phyloP scores from a whole-genome alignment of 37 sponge, comb jelly and placozoan species.

The Eunapius fragilis region DNA sequence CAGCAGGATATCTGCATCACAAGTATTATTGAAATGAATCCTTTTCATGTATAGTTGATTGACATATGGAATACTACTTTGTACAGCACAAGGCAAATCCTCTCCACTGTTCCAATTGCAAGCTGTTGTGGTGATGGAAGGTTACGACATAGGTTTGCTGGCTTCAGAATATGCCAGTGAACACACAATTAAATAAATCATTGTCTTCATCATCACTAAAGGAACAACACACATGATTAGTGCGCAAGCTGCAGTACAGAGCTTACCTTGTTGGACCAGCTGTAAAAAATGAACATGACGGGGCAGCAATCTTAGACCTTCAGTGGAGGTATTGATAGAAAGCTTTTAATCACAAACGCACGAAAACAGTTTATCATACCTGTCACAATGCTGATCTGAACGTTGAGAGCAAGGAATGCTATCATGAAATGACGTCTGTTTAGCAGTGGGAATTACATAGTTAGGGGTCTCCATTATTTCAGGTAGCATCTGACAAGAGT shows the following conservation, averaged over 20 bases:
- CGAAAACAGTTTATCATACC: no score
- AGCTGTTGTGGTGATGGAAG: background rate
- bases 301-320: background rate
- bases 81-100: no score
- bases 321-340: background rate
- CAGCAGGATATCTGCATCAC: no score
- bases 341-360: background rate
- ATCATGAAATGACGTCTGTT: background rate
- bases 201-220: conserved; percentile 23
- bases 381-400: background rate
- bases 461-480: background rate
- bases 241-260: background rate
- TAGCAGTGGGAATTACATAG: background rate
- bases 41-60: no score
- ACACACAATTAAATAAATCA: conserved; percentile 38
- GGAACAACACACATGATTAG: background rate
- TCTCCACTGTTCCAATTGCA: no score
- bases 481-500: background rate
- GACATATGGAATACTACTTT: no score
- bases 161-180: conserved; percentile 45
- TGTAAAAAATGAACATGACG: conserved; percentile 26
- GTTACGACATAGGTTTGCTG: no score
- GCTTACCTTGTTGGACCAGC: conserved; percentile 27
- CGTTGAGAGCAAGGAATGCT: background rate
- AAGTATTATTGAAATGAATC: no score